Conservation (phyloP, 37 sponge, comb jelly and placozoan genomes). For the Chondrosia reniformis region DNA sequence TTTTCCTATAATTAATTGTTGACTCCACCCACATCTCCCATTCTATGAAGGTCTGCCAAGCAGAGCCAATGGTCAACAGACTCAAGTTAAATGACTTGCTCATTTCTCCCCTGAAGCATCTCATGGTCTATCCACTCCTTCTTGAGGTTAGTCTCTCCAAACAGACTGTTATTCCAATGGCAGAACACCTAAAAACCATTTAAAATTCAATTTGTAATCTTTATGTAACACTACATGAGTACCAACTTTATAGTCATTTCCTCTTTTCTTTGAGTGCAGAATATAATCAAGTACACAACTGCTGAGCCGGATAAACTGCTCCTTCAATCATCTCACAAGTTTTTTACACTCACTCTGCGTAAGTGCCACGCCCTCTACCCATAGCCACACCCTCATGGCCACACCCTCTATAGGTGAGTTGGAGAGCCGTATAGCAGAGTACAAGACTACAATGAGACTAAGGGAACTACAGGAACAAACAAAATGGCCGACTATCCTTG, state of each 20-base stretch:
- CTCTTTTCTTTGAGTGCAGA: not conserved
- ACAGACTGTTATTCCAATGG: not conserved
- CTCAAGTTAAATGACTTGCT: slow-evolving; percentile 8
- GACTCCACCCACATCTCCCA: not conserved
- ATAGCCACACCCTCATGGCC: not conserved
- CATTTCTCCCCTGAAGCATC: slow-evolving; percentile 8
- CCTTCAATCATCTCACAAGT: slow-evolving; percentile 3
- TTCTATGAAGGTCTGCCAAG: not conserved
- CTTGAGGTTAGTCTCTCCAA: not conserved
- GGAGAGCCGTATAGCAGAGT: slow-evolving; percentile 8
- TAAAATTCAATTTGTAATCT: not conserved
- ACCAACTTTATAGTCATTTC: not conserved
- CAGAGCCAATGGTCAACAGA: not conserved
- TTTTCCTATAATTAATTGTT: too few species aligned
- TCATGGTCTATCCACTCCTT: not conserved
- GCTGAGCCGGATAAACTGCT: not conserved
- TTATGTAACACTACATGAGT: not conserved
- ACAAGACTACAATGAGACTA: not conserved
- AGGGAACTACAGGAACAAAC: not conserved
- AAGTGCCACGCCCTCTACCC: not conserved
- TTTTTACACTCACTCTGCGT: slow-evolving; percentile 2
- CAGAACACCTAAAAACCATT: not conserved
- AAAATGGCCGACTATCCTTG: not conserved
- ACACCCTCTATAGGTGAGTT: not conserved
- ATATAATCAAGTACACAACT: not conserved